Base-by-base conservation (phyloP, 2,797 vertebrate species). In the Macropus fuliginosus region DNA sequence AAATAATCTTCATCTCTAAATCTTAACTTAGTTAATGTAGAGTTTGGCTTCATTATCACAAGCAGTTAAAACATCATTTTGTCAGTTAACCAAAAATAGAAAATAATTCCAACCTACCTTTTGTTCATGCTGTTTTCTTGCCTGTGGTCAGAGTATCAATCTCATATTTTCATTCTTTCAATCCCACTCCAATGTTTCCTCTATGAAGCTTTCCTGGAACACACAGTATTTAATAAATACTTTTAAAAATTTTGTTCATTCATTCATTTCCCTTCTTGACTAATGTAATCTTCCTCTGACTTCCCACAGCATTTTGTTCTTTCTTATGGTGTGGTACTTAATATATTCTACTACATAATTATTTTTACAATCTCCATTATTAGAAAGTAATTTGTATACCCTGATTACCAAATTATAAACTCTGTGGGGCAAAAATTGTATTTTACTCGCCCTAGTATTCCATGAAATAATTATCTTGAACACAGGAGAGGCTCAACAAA, bases 31-130 rank as follows among this genome's bases (percentile, higher is more conserved):
- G 55, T 31, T 55, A 93, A 96, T 21, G 31, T 92, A 54, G 91
- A 94, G 55, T 27, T 81, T 54, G 34, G 93, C 16, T 55, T 56
- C 54, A 90, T 46, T 93, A 81, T 91, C 50, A 91, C 24, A 90
- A 50, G 66, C 52, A 10, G 74, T 12, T 92, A 94, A 95, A 97
- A 91, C 13, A 94, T 6, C 62, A 11, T 56, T 92, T 81, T 91
- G 13, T 50, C n/a, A n/a, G 66, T 87, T 12, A 55, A 57, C 5
- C 46, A 24, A 66, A 81, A 66, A 54, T 50, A 62, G 40, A n/a
- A 81, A 56, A 93, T 56, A 93, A 59, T 81, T 13, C 59, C 4
- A 57, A 94, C 91, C 92, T 57, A 91, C 0, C 55, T 28, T 34
- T 16, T 50, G 11, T 52, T 81, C n/a, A 40, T 50, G 74, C 40